Evolutionary conservation across 2,113 vertebrate species (phyloP).

Genomic region (Reinhardtius hippoglossoides): DNA sequence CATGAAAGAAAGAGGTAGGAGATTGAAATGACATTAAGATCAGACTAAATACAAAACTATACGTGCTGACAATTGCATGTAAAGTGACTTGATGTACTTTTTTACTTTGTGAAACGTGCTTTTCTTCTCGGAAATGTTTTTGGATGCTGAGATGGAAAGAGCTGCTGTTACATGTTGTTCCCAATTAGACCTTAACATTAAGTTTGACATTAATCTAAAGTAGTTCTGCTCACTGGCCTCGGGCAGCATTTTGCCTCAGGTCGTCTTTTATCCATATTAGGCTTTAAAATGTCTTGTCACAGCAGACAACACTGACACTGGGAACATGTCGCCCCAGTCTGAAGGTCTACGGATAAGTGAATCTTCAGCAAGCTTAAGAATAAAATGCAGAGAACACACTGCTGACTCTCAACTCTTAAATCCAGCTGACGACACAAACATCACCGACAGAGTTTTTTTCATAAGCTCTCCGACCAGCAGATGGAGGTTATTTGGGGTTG

Average conservation of each 20-base stretch:
- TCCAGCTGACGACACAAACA: slow-evolving; percentile 11
- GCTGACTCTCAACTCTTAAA: slow-evolving; percentile 15
- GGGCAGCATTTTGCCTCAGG: too few species aligned
- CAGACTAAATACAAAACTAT: not conserved
- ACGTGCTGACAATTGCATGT: not conserved
- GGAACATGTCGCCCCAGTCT: not conserved
- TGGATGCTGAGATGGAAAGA: too few species aligned
- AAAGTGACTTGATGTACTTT: not conserved
- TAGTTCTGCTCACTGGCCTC: not conserved
- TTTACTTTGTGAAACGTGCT: not conserved
- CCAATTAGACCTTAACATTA: not conserved
- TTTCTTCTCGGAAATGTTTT: not conserved
- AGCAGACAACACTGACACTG: not conserved
- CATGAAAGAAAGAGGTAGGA: not conserved
- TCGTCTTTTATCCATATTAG: too few species aligned
- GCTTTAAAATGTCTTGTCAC: not conserved
- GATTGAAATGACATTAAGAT: not conserved
- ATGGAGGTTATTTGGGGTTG: slow-evolving; percentile 6
- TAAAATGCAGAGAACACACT: slow-evolving; percentile 7
- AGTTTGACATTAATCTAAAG: not conserved
- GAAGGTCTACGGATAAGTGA: slow-evolving; percentile 3
- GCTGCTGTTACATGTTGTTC: not conserved
- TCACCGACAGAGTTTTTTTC: slow-evolving; percentile 12
- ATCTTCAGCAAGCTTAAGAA: slow-evolving; percentile 27
- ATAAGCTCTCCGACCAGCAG: slow-evolving; percentile 43